Conservation (phyloP, 2,113 vertebrate genomes). For the Ellobius talpinus region DNA sequence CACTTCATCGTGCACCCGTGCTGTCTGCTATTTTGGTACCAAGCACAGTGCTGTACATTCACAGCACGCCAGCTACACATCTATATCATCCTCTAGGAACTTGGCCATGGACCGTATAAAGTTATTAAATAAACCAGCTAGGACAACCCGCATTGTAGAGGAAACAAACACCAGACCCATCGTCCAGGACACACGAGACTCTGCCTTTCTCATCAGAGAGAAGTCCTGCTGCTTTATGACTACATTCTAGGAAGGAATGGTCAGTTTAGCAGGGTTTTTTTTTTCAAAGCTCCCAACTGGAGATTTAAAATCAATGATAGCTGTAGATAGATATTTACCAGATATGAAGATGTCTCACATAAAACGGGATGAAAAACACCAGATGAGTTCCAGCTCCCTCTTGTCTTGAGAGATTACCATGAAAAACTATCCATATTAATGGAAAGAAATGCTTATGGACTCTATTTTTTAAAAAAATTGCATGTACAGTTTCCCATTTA, state of each 20-base stretch:
- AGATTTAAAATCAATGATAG: not conserved
- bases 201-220: not conserved
- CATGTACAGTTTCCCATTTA: not conserved
- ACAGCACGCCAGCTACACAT: not conserved
- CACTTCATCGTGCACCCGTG: slow-evolving; percentile 47
- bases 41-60: not conserved
- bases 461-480: not conserved
- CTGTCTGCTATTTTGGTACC: slow-evolving; percentile 60
- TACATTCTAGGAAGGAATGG: not conserved
- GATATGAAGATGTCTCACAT: not conserved
- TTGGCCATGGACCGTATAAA: not conserved
- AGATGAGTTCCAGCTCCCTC: not conserved
- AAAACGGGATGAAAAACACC: not conserved
- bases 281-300: not conserved
- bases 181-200: not conserved
- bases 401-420: not conserved
- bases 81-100: not conserved
- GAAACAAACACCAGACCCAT: not conserved
- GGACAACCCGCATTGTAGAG: not conserved
- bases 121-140: not conserved
- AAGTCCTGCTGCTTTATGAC: not conserved
- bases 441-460: not conserved
- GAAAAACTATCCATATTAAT: not conserved
- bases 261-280: not conserved
- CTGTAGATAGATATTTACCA: not conserved